A percentile compares a stretch with the other conserved stretches of the same genome.
Conservation (phyloP, 2,113 vertebrate species). For the Siniperca chuatsi region DNA sequence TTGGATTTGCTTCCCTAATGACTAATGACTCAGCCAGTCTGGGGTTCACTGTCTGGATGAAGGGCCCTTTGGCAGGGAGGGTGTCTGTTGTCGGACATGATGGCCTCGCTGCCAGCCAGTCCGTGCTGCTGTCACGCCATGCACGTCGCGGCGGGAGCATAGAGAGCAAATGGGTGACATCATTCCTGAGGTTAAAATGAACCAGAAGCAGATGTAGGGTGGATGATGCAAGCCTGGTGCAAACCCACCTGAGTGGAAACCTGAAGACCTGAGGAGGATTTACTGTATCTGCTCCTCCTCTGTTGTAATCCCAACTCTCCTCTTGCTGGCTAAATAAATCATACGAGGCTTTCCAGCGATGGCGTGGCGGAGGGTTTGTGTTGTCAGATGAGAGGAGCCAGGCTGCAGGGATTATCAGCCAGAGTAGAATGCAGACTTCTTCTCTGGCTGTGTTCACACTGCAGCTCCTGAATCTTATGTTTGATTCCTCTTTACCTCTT, state of each 20-base stretch:
- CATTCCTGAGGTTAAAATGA: constrained; percentile 27
- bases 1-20: neutral
- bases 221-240: constrained; percentile 57
- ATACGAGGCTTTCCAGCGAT: neutral
- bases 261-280: constrained; percentile 9
- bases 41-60: constrained; percentile 13
- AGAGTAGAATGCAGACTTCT: constrained; percentile 32
- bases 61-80: constrained; percentile 4
- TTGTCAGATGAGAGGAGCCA: constrained; percentile 48
- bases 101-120: neutral
- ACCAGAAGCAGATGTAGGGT: neutral
- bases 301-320: constrained; percentile 44
- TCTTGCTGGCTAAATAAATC: constrained; percentile 42
- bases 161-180: constrained; percentile 16
- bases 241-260: constrained; percentile 50
- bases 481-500: constrained; percentile 16
- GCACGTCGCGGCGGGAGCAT: constrained; percentile 1
- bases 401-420: constrained; percentile 49
- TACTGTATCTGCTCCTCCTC: neutral
- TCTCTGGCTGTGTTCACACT: constrained; percentile 18
- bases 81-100: constrained; percentile 13
- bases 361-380: constrained; percentile 20
- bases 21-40: constrained; percentile 38
- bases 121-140: constrained; percentile 17
- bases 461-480: constrained; percentile 17